Conservation (phyloP, 2,797 vertebrate species). For the Oreonectes daqikongensis region DNA sequence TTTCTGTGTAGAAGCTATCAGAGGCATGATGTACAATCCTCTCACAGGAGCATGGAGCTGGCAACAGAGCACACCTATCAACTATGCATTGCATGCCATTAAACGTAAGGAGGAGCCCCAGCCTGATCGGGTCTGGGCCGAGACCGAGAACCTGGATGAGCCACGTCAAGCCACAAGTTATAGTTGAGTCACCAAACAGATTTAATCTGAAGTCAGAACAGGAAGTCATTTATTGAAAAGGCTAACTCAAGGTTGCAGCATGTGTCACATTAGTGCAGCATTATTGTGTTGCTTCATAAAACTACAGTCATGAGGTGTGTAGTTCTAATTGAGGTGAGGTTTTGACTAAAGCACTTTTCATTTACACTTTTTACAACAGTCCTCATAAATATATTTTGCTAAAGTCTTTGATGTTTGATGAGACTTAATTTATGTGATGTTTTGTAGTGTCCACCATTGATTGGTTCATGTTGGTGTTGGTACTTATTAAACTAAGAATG, state of each 20-base stretch:
- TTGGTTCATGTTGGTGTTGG: background rate
- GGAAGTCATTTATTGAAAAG: background rate
- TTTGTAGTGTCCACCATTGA: background rate
- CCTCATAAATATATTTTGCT: background rate
- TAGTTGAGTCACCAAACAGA: slow-evolving; percentile 54
- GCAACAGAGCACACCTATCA: slow-evolving; percentile 82
- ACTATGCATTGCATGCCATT: slow-evolving; percentile 90
- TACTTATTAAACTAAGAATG: background rate
- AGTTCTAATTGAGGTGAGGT: background rate
- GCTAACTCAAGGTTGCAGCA: background rate
- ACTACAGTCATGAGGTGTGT: background rate
- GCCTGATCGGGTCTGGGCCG: slow-evolving; percentile 44
- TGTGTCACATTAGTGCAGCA: background rate
- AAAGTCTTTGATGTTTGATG: background rate
- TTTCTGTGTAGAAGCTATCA: slow-evolving; percentile 83
- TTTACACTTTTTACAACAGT: background rate
- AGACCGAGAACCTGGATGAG: slow-evolving; percentile 41
- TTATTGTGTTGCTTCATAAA: slow-evolving; percentile 7
- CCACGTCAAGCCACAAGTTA: slow-evolving; percentile 21
- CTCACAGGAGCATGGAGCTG: slow-evolving; percentile 86
- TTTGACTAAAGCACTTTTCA: background rate
- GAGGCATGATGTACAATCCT: slow-evolving; percentile 92
- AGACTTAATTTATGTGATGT: background rate
- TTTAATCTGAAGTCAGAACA: background rate
- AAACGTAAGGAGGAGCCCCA: slow-evolving; percentile 65